Evolutionary conservation across 1,140 invertebrate genomes (phyloP).

Genomic region (Drosophila punjabiensis): DNA sequence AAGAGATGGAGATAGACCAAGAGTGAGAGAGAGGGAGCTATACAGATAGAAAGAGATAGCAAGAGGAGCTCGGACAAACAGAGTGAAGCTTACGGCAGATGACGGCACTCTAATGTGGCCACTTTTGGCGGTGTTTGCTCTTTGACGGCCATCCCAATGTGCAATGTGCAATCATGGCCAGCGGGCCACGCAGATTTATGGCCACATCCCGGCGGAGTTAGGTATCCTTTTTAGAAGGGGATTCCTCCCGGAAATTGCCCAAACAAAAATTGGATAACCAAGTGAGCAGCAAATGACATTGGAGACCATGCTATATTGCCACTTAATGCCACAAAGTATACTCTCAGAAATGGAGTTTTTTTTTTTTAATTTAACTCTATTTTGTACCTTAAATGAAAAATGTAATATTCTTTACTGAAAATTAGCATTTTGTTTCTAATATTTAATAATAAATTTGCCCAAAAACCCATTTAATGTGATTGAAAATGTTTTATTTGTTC

Average conservation of each 20-base stretch:
- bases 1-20: neutral
- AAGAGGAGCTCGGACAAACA: neutral
- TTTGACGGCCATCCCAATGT: slow-evolving; percentile 38
- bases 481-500: slow-evolving; percentile 4
- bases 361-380: no score
- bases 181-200: slow-evolving; percentile 38
- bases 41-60: neutral
- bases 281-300: slow-evolving; percentile 21
- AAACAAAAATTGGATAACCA: slow-evolving; percentile 31
- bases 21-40: neutral
- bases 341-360: neutral
- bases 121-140: slow-evolving; percentile 40
- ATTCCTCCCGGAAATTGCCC: slow-evolving; percentile 3
- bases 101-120: slow-evolving; percentile 43
- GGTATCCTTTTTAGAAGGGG: neutral
- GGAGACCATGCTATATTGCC: neutral
- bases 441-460: neutral
- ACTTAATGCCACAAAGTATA: slow-evolving; percentile 7
- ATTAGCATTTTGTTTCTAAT: neutral
- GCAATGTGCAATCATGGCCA: slow-evolving; percentile 38
- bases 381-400: neutral
- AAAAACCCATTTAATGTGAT: neutral
- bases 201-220: slow-evolving; percentile 1
- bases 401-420: neutral
- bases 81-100: slow-evolving; percentile 29